Evolutionary conservation across 2,113 vertebrate genomes (phyloP), one percentile per base, ranked within the genome.

Genomic region (Ia io): DNA sequence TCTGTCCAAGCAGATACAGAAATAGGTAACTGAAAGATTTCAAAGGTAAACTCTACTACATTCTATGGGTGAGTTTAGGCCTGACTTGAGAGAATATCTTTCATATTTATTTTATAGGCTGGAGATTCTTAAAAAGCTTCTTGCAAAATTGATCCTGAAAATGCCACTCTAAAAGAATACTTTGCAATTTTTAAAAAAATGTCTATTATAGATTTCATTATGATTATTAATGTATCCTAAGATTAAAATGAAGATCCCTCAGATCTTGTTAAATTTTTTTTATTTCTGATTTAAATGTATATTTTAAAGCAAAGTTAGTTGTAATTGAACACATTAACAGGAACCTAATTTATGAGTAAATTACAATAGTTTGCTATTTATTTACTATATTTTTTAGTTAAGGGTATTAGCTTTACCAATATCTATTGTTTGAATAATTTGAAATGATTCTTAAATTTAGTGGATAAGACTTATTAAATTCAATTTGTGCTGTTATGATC

Each of bases 71-170:
- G 65, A 17, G 13, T 78, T 85, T 88, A 91, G 37, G 53, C 10
- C 14, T 89, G 28, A 73, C 83, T 86, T 85, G 63, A 94, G 65
- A 84, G 30, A 84, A 49, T 86, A 69, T 42, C 30, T 95, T 95
- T 84, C 32, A 49, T 79, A 82, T 85, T 94, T 90, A 83, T 87
- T 76, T 90, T 91, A 77, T 2, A 18, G n/a, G 35, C 20, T 73
- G 13, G 49, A 73, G 30, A 86, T 20, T 96, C 80, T 77, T 35
- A 40, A 59, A 91, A 86, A 42, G 6, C 5, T 65, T 51, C 77
- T 97, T 93, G 80, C 51, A 71, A 97, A 90, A 17, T 80, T 79
- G 56, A 61, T 77, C n/a, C 23, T 76, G 16, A 84, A 93, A 92
- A 65, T 84, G 30, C 5, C 67, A 25, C 28, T 85, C 61, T 70